Conservation (phyloP, 2,113 vertebrate species). For the Eulacestoma nigropectus region DNA sequence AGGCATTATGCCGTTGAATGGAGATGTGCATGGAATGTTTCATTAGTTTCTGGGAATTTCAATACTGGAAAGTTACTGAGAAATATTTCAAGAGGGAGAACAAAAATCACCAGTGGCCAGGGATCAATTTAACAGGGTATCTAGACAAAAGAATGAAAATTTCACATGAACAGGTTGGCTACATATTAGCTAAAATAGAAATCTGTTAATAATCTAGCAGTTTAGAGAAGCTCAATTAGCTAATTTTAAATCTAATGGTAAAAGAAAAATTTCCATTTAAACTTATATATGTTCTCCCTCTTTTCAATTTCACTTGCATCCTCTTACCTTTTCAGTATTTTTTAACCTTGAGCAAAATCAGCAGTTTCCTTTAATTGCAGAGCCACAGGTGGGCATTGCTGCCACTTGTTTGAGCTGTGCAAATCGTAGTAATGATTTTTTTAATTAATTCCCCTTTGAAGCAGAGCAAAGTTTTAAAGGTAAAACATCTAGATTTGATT, state of each 20-base stretch:
- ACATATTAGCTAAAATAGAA: not conserved
- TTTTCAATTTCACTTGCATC: not conserved
- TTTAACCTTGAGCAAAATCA: not conserved
- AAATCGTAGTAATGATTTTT: not conserved
- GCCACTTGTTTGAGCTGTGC: not conserved
- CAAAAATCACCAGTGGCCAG: not conserved
- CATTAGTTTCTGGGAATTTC: not conserved
- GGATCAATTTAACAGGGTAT: not conserved
- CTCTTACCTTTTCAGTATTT: not conserved
- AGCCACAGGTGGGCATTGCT: not conserved
- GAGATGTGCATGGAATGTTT: not conserved
- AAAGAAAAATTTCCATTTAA: not conserved
- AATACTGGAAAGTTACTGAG: not conserved
- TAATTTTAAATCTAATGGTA: not conserved
- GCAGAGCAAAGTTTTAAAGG: not conserved
- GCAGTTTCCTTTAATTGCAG: not conserved
- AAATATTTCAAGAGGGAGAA: not conserved
- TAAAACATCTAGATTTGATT: not conserved
- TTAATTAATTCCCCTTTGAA: not conserved
- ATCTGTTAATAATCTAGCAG: not conserved
- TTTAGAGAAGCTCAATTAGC: not conserved
- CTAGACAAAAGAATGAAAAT: not conserved
- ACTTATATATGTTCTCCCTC: not conserved
- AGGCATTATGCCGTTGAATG: not conserved
- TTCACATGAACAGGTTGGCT: not conserved